A percentile compares a stretch with the other conserved stretches of the same genome.
Evolutionary conservation across 2,888 invertebrate genomes (phyloP).

Genomic region (Metalampra italica): DNA sequence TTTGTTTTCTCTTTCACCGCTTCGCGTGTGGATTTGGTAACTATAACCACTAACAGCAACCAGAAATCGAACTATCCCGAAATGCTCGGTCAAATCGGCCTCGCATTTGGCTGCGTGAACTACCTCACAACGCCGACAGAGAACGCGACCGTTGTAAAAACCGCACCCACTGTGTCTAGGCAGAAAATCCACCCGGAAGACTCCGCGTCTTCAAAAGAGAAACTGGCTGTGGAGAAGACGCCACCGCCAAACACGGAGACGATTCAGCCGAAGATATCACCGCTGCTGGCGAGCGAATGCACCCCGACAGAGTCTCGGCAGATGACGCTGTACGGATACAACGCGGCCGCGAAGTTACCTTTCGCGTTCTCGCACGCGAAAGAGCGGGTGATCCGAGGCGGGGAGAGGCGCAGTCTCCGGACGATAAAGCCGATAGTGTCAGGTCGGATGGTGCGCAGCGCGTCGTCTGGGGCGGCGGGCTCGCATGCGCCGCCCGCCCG

Average conservation of each 20-base stretch:
- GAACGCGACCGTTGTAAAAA: slow-evolving; percentile 25
- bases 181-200: slow-evolving; percentile 69
- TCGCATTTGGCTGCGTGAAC: slow-evolving; percentile 75
- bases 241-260: slow-evolving; percentile 48
- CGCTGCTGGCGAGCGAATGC: slow-evolving; percentile 54
- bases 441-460: slow-evolving; percentile 77
- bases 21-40: slow-evolving; percentile 25
- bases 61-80: slow-evolving; percentile 75
- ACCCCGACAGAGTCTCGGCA: slow-evolving; percentile 62
- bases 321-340: slow-evolving; percentile 74
- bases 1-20: slow-evolving; percentile 45
- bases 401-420: slow-evolving; percentile 47
- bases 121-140: slow-evolving; percentile 62
- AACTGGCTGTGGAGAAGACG: slow-evolving; percentile 51
- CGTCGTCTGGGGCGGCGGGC: slow-evolving; percentile 67
- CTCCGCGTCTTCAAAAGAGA: slow-evolving; percentile 52
- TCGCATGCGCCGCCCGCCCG: slow-evolving; percentile 58
- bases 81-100: slow-evolving; percentile 74
- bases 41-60: slow-evolving; percentile 50
- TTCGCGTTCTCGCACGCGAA: slow-evolving; percentile 69
- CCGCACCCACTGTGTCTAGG: slow-evolving; percentile 43
- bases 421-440: slow-evolving; percentile 41
- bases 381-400: slow-evolving; percentile 26
- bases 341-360: slow-evolving; percentile 70
- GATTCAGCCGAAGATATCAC: slow-evolving; percentile 71